phyloP scores from a whole-genome alignment of 2,888 invertebrate species.

The Rhopalosiphum nymphaeae region DNA sequence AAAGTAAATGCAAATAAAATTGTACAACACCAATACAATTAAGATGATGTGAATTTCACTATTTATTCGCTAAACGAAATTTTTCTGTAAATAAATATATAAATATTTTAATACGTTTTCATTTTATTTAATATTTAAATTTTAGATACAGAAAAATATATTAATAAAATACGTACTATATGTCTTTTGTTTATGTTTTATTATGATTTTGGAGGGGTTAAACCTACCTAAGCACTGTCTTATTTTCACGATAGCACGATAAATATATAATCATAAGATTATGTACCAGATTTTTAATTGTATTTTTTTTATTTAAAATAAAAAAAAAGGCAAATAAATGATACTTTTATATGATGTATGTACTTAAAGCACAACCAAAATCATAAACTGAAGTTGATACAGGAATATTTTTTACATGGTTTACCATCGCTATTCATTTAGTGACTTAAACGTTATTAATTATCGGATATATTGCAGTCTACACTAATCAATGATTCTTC shows the following conservation, averaged over 20 bases:
- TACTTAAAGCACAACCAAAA: not conserved
- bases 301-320: not conserved
- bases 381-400: not conserved
- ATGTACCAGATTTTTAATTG: not conserved
- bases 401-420: not conserved
- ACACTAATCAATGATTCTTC: constrained; percentile 45
- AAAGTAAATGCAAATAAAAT: not conserved
- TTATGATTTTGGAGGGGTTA: not conserved
- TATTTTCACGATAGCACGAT: too few species aligned
- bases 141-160: not conserved
- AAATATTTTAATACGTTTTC: not conserved
- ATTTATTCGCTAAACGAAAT: not conserved
- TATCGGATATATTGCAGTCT: not conserved
- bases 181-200: not conserved
- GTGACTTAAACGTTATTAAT: not conserved
- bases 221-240: not conserved
- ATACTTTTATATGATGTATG: not conserved
- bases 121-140: not conserved
- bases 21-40: not conserved
- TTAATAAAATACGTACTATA: too few species aligned
- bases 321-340: not conserved
- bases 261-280: too few species aligned
- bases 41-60: not conserved
- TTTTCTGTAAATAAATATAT: not conserved
- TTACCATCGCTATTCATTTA: not conserved